Evolutionary conservation across 1,140 invertebrate species (phyloP), one percentile per base, ranked within the genome.

Genomic region (Leptinotarsa lineolata): DNA sequence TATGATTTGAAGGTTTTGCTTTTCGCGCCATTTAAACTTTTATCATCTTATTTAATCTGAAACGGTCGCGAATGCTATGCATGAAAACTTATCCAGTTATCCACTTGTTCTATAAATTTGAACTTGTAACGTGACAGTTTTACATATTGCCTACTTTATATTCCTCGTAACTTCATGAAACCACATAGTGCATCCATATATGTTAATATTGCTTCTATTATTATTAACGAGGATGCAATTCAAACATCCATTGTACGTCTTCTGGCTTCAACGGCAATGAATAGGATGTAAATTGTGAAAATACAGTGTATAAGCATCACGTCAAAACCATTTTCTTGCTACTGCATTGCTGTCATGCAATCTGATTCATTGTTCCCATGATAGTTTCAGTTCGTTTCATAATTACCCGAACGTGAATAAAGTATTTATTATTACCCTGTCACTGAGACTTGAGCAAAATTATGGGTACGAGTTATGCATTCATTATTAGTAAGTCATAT

Each of bases 11-110:
- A 70, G 24, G 24, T 60, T 70, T 63, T 21, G 58, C 70, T 74
- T 74, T 74, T 74, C 60, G 74, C 70, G 58, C 74, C 77, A 80
- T 80, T 80, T 76, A 79, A 80, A 77, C 76, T 79, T 76, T 72
- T 76, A 74, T 72, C 78, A 78, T 78, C 76, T 82, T 80, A 82
- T 82, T 82, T 80, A 82, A 82, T 82, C 79, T 79, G 72, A 61
- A 74, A 74, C 69, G 77, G 76, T 75, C 76, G 73, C 72, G 72
- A 74, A 74, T 71, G 44, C 76, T 77, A 72, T 74, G 73, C 78
- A 81, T 78, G 80, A 77, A 81, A 81, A 81, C 77, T 80, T 81
- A 81, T 81, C 80, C 80, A 80, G 79, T 82, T 82, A 81, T 79
- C 80, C 76, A 77, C 77, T 79, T 78, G 79, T 79, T 82, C 81